Conservation (phyloP, 2,888 invertebrate species). For the Drosophila picticornis region DNA sequence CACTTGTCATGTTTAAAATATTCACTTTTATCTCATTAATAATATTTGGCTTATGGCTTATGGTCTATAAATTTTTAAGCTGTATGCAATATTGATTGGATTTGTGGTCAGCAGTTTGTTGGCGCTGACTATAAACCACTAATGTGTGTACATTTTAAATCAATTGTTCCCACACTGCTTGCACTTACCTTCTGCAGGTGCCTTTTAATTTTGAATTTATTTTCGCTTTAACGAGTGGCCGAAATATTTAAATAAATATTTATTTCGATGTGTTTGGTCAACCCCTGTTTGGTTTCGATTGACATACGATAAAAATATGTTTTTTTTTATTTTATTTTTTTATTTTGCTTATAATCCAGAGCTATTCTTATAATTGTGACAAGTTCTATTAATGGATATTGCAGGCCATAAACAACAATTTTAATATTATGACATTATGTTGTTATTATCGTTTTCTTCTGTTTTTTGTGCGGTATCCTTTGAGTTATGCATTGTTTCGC, state of each 20-base stretch:
- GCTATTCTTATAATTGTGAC: constrained; percentile 45
- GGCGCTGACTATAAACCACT: constrained; percentile 5
- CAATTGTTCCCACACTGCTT: background rate
- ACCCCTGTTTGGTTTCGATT: constrained; percentile 21
- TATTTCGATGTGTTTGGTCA: constrained; percentile 17
- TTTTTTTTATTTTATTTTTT: background rate
- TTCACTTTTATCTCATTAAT: constrained; percentile 56
- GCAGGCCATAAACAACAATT: constrained; percentile 52
- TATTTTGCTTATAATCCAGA: background rate
- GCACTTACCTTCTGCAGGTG: background rate
- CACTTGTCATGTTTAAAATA: constrained; percentile 50
- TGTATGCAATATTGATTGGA: constrained; percentile 57
- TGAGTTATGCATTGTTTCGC: constrained; percentile 78
- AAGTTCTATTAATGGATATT: constrained; percentile 64
- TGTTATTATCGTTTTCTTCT: constrained; percentile 8
- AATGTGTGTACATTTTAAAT: constrained; percentile 18
- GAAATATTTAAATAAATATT: constrained; percentile 19
- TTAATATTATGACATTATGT: constrained; percentile 47
- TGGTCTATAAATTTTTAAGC: constrained; percentile 35
- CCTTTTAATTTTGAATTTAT: background rate
- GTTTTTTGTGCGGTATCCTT: constrained; percentile 34
- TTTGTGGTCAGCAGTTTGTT: constrained; percentile 33
- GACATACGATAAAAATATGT: constrained; percentile 6
- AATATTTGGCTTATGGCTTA: constrained; percentile 52
- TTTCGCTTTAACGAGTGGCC: constrained; percentile 2